phyloP scores from a whole-genome alignment of 2,113 vertebrate genomes.

The Etia nguti region DNA sequence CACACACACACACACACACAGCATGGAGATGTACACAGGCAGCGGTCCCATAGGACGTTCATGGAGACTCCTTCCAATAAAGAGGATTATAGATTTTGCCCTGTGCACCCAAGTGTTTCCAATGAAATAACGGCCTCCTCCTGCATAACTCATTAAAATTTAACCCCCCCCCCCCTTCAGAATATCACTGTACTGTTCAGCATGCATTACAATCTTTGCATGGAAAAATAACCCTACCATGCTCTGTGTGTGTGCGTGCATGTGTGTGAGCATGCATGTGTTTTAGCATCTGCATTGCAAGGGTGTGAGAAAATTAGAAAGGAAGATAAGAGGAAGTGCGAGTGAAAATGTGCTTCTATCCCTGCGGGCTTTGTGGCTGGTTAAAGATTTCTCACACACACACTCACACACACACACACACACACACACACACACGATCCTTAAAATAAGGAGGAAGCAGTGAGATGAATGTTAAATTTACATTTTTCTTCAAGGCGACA shows the following conservation, averaged over 20 bases:
- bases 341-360: constrained; percentile 33
- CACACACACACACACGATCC: background rate
- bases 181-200: constrained; percentile 72
- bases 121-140: constrained; percentile 75
- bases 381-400: background rate
- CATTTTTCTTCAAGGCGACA: constrained; percentile 1
- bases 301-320: constrained; percentile 36
- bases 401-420: background rate
- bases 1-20: background rate
- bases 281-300: background rate
- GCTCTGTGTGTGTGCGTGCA: background rate
- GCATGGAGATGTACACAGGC: constrained; percentile 8
- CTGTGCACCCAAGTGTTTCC: constrained; percentile 73
- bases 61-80: constrained; percentile 63
- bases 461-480: constrained; percentile 26
- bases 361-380: constrained; percentile 10
- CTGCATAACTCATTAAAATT: constrained; percentile 79
- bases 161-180: constrained; percentile 66
- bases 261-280: background rate
- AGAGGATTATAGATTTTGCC: constrained; percentile 75
- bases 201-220: constrained; percentile 67
- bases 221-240: constrained; percentile 71
- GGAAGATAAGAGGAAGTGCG: constrained; percentile 39
- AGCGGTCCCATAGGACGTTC: constrained; percentile 56
- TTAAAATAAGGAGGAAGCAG: background rate